Conservation (phyloP, 2,888 invertebrate genomes). For the Cinara cedri region DNA sequence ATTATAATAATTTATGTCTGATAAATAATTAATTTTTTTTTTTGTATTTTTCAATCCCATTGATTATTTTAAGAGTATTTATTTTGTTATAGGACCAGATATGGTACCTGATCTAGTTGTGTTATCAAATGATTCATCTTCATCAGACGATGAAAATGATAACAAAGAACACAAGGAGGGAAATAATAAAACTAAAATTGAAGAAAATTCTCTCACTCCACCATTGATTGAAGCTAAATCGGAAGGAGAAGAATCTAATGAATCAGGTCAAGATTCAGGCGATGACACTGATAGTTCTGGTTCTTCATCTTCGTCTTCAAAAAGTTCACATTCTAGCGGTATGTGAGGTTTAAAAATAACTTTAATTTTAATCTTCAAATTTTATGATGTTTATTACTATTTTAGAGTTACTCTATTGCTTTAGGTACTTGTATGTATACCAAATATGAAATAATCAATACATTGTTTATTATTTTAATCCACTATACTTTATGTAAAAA, state of each 20-base stretch:
- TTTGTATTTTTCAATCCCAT: neutral
- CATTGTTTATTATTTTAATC: neutral
- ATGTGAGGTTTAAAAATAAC: neutral
- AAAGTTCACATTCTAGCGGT: conserved; percentile 55
- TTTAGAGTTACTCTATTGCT: no score
- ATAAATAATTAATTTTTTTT: no score
- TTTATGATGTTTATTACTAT: no score
- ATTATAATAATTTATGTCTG: no score
- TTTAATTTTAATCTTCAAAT: no score
- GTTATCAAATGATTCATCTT: conserved; percentile 50
- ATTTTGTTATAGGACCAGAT: conserved; percentile 45
- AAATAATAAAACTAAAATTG: conserved; percentile 42
- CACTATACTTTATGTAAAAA: neutral
- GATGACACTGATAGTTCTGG: conserved; percentile 55
- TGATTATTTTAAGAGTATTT: neutral
- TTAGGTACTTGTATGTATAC: no score
- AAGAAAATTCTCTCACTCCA: conserved; percentile 47
- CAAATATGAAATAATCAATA: no score
- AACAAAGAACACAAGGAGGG: conserved; percentile 33
- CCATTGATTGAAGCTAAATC: conserved; percentile 31
- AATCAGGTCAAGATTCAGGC: conserved; percentile 48
- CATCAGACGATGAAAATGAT: conserved; percentile 41
- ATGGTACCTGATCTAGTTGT: conserved; percentile 49
- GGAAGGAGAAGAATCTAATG: conserved; percentile 32
- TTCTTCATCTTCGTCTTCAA: conserved; percentile 44